A percentile compares a stretch with the other conserved stretches of the same genome.
Conservation (phyloP, 2,888 invertebrate species). For the Leptinotarsa peninsularis region DNA sequence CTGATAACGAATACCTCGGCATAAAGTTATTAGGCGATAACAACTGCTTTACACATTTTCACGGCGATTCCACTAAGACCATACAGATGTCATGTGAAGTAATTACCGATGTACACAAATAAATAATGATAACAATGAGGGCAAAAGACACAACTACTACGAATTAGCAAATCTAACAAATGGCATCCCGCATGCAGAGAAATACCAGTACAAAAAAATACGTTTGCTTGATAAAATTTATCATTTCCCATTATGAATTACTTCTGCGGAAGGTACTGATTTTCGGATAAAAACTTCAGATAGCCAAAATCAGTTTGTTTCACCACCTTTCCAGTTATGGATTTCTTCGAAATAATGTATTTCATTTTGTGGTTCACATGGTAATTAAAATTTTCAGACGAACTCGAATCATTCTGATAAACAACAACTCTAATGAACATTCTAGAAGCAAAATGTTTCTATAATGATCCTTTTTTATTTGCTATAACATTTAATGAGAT, state of each 20-base stretch:
- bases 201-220: slow-evolving; percentile 5
- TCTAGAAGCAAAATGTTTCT: too few relatives aligned
- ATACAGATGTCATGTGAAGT: neutral
- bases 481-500: too few relatives aligned
- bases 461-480: too few relatives aligned
- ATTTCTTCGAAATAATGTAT: too few relatives aligned
- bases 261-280: neutral
- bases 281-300: too few relatives aligned
- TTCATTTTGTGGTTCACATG: too few relatives aligned
- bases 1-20: neutral
- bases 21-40: neutral
- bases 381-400: too few relatives aligned
- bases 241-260: neutral
- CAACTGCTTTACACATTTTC: neutral
- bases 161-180: slow-evolving; percentile 9
- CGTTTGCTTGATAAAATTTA: neutral
- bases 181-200: slow-evolving; percentile 2
- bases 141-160: neutral
- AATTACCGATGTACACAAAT: neutral
- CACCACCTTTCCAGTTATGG: too few relatives aligned
- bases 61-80: neutral
- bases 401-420: too few relatives aligned
- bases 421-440: too few relatives aligned
- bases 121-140: slow-evolving; percentile 2
- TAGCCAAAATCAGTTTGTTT: too few relatives aligned